Base-by-base conservation (phyloP, 2,797 vertebrate genomes). In the Gallinago solitaria region DNA sequence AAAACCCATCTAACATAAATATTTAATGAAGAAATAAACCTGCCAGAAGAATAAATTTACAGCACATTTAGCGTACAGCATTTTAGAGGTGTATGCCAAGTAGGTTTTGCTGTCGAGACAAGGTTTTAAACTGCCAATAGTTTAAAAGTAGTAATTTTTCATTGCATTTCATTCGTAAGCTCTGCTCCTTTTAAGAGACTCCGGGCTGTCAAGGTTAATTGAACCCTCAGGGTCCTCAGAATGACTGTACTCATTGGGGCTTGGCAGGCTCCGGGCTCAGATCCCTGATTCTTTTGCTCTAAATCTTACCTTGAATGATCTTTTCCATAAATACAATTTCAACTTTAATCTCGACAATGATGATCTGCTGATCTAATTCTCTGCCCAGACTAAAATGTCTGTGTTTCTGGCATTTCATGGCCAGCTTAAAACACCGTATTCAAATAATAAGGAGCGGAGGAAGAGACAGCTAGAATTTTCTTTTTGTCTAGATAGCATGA, bases 11-110 rank as follows among this genome's bases (percentile, higher is more conserved):
- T 47, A 95, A 57, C 93, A 96, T 97, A 92, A 95, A 96, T 97
- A 96, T 97, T 96, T 96, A 96, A 96, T 92, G 84, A 97, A 94
- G 96, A 95, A 96, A 96, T 97, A 97, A 97, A 97, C 87, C 95
- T 96, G 97, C 86, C 97, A 96, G 71, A 48, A 60, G 93, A 89
- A 97, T 90, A 90, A 96, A 97, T 97, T 97, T 95, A 96, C 86
- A 79, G 74, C 86, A 84, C 92, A 95, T 90, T 95, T 56, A 92
- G 84, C 0, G 30, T 32, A 37, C 53, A 90, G 73, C 77, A 35
- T 95, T 92, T 86, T 59, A 93, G 75, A 96, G 81, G 92, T 96
- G 88, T 96, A 95, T 91, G 85, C 85, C 53, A 76, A 93, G 90
- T 59, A 79, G 77, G 92, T 90, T 97, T 88, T 76, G 89, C 93